phyloP scores from a whole-genome alignment of 1,140 invertebrate genomes.

The Drosophila saltans region DNA sequence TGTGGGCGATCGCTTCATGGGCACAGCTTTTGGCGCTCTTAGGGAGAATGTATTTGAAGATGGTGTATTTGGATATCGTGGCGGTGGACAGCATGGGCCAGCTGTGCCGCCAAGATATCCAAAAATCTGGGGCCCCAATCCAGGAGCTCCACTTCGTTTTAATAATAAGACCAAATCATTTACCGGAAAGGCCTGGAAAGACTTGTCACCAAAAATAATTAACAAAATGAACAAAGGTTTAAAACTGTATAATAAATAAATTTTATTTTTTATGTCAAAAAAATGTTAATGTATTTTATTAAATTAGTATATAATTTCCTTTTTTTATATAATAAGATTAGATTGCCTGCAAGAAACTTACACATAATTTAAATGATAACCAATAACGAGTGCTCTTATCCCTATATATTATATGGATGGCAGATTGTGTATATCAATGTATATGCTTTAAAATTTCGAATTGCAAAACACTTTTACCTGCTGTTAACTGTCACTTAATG shows the following conservation, averaged over 20 bases:
- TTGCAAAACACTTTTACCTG: neutral
- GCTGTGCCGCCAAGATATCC: neutral
- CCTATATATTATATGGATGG: too few species aligned
- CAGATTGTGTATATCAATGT: too few species aligned
- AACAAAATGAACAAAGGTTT: neutral
- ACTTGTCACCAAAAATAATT: neutral
- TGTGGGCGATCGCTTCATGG: conserved; percentile 56
- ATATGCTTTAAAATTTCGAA: too few species aligned
- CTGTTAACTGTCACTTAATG: neutral
- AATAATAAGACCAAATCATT: neutral
- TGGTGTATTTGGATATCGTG: conserved; percentile 44
- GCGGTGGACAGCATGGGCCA: conserved; percentile 51
- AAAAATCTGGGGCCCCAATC: conserved; percentile 13
- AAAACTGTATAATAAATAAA: neutral
- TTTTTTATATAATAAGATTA: too few species aligned
- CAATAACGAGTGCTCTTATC: too few species aligned
- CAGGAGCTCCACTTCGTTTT: conserved; percentile 31
- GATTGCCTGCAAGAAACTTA: too few species aligned
- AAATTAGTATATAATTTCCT: too few species aligned
- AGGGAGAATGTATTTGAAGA: conserved; percentile 57
- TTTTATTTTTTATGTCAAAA: conserved; percentile 2
- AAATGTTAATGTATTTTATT: too few species aligned
- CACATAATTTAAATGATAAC: too few species aligned
- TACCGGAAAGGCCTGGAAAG: neutral
- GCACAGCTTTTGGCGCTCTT: conserved; percentile 47